phyloP scores from a whole-genome alignment of 2,888 invertebrate species.

The Trichogramma evanescens region DNA sequence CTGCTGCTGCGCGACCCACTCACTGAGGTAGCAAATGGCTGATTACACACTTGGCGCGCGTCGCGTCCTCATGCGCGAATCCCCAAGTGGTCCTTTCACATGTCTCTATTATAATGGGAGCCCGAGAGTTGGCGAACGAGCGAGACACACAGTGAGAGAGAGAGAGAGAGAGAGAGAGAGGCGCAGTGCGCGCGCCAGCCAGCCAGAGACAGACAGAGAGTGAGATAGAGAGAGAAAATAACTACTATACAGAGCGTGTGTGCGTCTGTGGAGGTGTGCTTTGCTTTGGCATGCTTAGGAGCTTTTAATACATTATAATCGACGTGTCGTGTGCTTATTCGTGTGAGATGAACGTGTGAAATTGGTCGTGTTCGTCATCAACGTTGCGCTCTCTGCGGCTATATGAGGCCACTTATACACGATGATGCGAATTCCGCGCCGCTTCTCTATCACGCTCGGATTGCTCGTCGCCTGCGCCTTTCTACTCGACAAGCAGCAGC shows the following conservation, averaged over 20 bases:
- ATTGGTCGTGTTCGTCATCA: neutral
- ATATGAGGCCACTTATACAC: too few species aligned
- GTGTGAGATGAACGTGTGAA: conserved; percentile 9
- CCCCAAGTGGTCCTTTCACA: conserved; percentile 18
- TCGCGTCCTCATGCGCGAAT: conserved; percentile 31
- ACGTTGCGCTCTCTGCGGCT: too few species aligned
- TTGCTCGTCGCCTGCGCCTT: too few species aligned
- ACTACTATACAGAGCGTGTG: too few species aligned
- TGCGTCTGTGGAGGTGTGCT: too few species aligned
- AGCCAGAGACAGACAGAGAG: conserved; percentile 1
- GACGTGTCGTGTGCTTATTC: neutral
- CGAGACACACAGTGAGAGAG: conserved; percentile 1
- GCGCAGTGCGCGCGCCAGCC: neutral
- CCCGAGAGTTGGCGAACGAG: neutral
- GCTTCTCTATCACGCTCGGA: too few species aligned
- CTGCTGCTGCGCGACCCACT: too few species aligned
- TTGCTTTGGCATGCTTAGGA: too few species aligned
- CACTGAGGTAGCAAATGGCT: conserved; percentile 23
- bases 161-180: too few species aligned
- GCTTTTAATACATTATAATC: too few species aligned
- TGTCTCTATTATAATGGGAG: neutral
- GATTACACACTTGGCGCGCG: conserved; percentile 28
- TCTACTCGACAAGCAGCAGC: too few species aligned
- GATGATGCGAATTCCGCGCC: too few species aligned
- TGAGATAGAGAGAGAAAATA: neutral